These are phyloP conservation scores for Idaea straminata DNA, from an alignment of 2,888 invertebrate species.

Conservation along the genomic window DNA sequence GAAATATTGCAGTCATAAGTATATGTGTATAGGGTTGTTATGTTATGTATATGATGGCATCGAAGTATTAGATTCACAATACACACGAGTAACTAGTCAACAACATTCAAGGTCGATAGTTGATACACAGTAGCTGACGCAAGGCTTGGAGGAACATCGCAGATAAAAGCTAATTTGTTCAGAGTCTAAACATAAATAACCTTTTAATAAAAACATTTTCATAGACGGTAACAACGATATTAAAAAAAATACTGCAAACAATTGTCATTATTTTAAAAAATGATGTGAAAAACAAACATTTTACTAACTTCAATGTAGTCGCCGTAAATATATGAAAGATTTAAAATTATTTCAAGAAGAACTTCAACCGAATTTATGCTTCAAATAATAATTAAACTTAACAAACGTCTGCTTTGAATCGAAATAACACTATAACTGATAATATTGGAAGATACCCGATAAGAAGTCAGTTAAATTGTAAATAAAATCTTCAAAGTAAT, in stretches of 20 bases:
- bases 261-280: neutral
- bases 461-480: slow-evolving; percentile 29
- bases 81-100: slow-evolving; percentile 57
- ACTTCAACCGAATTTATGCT: neutral
- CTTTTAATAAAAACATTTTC: neutral
- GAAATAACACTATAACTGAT: slow-evolving; percentile 37
- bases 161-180: slow-evolving; percentile 8
- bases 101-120: slow-evolving; percentile 63
- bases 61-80: slow-evolving; percentile 45
- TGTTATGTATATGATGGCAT: slow-evolving; percentile 2
- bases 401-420: slow-evolving; percentile 34
- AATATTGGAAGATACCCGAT: slow-evolving; percentile 36
- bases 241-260: neutral
- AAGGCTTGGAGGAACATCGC: slow-evolving; percentile 8
- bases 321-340: neutral
- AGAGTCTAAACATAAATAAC: slow-evolving; percentile 8
- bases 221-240: neutral
- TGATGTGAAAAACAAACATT: neutral
- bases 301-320: neutral
- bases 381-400: neutral
- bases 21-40: neutral
- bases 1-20: neutral
- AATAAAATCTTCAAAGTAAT: slow-evolving; percentile 22
- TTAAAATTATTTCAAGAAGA: neutral
- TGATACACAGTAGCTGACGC: slow-evolving; percentile 29